These are phyloP conservation scores for Enteromius mattozi DNA, from an alignment of 2,797 vertebrate species.

Conservation along the genomic window DNA sequence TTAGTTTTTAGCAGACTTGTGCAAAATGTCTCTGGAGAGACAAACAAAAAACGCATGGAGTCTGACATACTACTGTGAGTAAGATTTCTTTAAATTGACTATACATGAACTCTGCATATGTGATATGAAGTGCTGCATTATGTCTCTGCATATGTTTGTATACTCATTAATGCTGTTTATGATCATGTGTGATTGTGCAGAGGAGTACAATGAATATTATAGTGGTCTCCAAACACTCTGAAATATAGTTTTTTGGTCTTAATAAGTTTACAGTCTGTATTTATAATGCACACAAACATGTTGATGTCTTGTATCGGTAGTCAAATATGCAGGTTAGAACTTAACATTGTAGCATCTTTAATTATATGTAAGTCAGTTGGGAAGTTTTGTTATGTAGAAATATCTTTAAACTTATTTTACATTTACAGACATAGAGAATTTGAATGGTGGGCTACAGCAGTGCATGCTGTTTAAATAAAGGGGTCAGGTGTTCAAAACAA, in stretches of 20 bases:
- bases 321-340: neutral
- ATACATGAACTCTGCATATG: neutral
- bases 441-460: neutral
- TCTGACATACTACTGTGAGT: slow-evolving; percentile 78
- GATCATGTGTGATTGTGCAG: neutral
- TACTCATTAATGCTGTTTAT: neutral
- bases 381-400: neutral
- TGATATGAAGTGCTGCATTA: neutral
- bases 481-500: slow-evolving; percentile 42
- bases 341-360: neutral
- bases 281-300: neutral
- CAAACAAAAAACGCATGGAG: slow-evolving; percentile 74
- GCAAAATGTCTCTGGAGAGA: slow-evolving; percentile 71
- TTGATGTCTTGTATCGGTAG: neutral
- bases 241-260: neutral
- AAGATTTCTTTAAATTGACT: slow-evolving; percentile 38
- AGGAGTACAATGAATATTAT: neutral
- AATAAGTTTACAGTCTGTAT: neutral
- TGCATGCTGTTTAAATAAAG: slow-evolving; percentile 59
- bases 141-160: neutral
- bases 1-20: slow-evolving; percentile 67
- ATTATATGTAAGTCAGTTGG: neutral
- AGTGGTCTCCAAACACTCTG: neutral
- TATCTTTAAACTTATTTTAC: neutral
- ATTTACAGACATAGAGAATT: neutral